Percentiles rank a stretch among this genome's conserved stretches.
Evolutionary conservation across 2,113 vertebrate genomes (phyloP).

Genomic region (Siniperca chuatsi): DNA sequence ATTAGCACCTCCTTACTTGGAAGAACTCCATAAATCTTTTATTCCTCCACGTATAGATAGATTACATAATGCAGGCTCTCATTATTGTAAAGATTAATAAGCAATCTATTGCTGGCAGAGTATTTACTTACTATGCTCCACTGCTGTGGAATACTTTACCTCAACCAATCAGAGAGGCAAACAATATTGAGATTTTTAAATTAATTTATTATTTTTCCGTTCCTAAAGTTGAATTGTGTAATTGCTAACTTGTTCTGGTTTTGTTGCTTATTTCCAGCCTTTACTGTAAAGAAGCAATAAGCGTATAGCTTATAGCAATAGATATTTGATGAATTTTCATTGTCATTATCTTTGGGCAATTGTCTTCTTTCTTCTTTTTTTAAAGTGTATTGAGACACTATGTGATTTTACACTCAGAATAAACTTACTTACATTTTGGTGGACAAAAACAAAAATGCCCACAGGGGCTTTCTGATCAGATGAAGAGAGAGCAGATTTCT

Average conservation of each 20-base stretch:
- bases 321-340: neutral
- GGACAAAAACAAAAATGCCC: neutral
- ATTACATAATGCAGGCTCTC: neutral
- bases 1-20: slow-evolving; percentile 1
- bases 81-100: neutral
- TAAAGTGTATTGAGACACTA: neutral
- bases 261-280: neutral
- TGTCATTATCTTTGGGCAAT: neutral
- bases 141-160: neutral
- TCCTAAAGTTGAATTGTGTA: neutral
- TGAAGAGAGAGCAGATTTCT: neutral
- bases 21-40: neutral
- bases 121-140: slow-evolving; percentile 8
- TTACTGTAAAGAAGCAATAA: neutral
- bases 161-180: neutral
- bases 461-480: neutral
- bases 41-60: neutral
- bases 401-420: neutral
- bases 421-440: neutral
- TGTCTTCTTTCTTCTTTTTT: neutral
- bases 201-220: neutral
- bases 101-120: neutral
- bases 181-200: neutral
- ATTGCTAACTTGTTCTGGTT: neutral
- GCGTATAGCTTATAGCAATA: too few relatives aligned